Percentiles rank a stretch among this genome's conserved stretches.
phyloP scores from a whole-genome alignment of 1,140 invertebrate genomes.

The Ostrea denselamellosa region DNA sequence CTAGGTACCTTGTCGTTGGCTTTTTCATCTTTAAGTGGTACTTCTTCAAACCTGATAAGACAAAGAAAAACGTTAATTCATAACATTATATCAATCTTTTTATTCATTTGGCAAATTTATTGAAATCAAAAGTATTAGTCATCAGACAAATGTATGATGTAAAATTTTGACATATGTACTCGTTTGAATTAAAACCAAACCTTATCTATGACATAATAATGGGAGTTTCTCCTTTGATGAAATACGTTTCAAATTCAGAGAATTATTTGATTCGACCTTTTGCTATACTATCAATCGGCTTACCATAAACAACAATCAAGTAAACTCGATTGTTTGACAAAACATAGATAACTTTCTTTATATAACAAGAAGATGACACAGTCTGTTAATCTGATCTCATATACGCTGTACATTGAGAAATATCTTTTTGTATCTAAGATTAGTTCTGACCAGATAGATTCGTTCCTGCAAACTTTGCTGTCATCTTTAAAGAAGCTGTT shows the following conservation, averaged over 20 bases:
- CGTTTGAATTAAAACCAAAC: background rate
- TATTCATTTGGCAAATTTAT: slow-evolving; percentile 14
- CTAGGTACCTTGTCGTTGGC: background rate
- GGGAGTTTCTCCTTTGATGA: no score
- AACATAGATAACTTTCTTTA: background rate
- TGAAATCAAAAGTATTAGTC: background rate
- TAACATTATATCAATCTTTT: background rate
- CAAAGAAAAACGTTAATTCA: background rate
- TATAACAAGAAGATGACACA: background rate
- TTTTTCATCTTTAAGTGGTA: slow-evolving; percentile 16
- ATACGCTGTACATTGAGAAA: background rate
- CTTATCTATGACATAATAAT: background rate
- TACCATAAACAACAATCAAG: background rate
- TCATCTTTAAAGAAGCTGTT: slow-evolving; percentile 3
- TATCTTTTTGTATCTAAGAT: slow-evolving; percentile 16
- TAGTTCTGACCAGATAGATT: background rate
- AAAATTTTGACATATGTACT: background rate
- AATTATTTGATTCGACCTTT: background rate
- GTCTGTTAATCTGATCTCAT: background rate
- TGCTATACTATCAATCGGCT: background rate
- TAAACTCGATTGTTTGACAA: background rate
- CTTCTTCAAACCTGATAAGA: background rate
- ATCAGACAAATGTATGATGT: background rate
- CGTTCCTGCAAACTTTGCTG: slow-evolving; percentile 7
- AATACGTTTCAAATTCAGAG: background rate